phyloP scores from a whole-genome alignment of 2,888 invertebrate species.

The Parnassius apollo region DNA sequence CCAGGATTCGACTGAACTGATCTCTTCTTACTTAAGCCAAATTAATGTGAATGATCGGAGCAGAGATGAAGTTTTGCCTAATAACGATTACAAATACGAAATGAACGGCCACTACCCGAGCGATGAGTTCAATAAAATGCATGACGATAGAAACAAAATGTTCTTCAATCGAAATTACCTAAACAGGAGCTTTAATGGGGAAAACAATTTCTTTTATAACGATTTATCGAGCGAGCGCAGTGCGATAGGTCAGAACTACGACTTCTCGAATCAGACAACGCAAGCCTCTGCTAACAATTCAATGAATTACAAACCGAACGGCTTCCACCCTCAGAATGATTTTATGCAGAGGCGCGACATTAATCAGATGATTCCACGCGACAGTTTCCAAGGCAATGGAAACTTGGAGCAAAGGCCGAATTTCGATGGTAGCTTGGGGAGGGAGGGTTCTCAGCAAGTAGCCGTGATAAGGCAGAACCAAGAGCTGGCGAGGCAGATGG shows the following conservation, averaged over 20 bases:
- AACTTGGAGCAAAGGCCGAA: conserved; percentile 51
- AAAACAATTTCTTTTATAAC: conserved; percentile 49
- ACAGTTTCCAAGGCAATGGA: conserved; percentile 52
- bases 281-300: conserved; percentile 36
- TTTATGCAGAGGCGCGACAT: conserved; percentile 60
- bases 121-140: conserved; percentile 54
- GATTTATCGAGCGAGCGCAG: conserved; percentile 57
- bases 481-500: conserved; percentile 69
- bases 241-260: conserved; percentile 53
- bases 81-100: conserved; percentile 63
- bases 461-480: conserved; percentile 65
- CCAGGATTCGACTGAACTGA: conserved; percentile 54
- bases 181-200: conserved; percentile 55
- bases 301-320: conserved; percentile 63
- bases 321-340: conserved; percentile 59
- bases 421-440: conserved; percentile 50
- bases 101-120: conserved; percentile 59
- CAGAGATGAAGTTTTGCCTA: conserved; percentile 48
- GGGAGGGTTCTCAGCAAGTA: conserved; percentile 57
- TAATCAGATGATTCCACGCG: conserved; percentile 54
- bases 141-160: conserved; percentile 61
- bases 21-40: conserved; percentile 61
- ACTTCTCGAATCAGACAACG: conserved; percentile 55
- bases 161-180: conserved; percentile 59
- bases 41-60: conserved; percentile 58